A percentile compares a stretch with the other conserved stretches of the same genome.
phyloP scores from a whole-genome alignment of 2,797 vertebrate species.

The Percopsis omiscomaycus region DNA sequence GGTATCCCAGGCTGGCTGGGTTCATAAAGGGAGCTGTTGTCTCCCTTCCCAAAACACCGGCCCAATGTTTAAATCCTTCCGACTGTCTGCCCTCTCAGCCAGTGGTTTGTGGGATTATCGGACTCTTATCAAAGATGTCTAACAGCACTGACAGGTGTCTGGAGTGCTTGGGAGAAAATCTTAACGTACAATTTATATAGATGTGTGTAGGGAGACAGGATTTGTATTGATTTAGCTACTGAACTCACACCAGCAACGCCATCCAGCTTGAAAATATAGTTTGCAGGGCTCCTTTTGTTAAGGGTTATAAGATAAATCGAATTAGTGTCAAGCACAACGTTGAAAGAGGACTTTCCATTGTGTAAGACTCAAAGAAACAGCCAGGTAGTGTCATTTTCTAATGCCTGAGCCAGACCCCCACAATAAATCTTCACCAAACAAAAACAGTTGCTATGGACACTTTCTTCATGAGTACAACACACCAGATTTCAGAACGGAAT shows the following conservation, averaged over 20 bases:
- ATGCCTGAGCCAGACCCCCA: conserved; percentile 40
- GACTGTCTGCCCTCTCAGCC: conserved; percentile 10
- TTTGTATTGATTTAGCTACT: too few relatives aligned
- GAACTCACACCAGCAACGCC: background rate
- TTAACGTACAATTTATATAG: background rate
- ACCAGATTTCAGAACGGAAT: conserved; percentile 44
- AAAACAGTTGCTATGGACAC: conserved; percentile 61
- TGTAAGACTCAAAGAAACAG: conserved; percentile 5
- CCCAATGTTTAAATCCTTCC: conserved; percentile 24
- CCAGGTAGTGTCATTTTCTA: conserved; percentile 37
- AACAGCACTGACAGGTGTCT: conserved; percentile 20
- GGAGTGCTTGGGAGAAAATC: conserved; percentile 7
- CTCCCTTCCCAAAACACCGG: conserved; percentile 29
- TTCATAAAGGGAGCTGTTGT: conserved; percentile 64
- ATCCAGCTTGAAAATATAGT: too few relatives aligned
- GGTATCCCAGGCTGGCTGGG: conserved; percentile 45
- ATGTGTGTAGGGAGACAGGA: background rate
- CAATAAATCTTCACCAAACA: conserved; percentile 40
- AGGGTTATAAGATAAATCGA: background rate
- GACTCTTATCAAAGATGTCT: conserved; percentile 41
- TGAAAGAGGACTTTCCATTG: background rate
- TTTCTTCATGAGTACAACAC: conserved; percentile 26
- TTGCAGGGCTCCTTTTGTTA: background rate
- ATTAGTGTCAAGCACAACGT: conserved; percentile 2
- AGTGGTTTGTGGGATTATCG: conserved; percentile 15